Conservation (phyloP, 2,113 vertebrate species). For the Sardina pilchardus region DNA sequence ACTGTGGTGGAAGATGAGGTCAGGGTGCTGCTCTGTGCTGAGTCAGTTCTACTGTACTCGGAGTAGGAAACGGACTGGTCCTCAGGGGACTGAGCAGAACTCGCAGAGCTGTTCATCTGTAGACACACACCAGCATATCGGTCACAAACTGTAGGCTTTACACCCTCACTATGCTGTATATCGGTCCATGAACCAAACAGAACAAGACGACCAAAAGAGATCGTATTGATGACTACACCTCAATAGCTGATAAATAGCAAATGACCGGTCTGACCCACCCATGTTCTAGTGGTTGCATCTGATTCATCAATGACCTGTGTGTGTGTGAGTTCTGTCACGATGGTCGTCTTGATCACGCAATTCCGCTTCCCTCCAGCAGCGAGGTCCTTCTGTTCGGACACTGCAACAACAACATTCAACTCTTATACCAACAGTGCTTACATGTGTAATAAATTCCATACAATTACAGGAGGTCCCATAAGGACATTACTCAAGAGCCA, state of each 20-base stretch:
- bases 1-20: slow-evolving; percentile 57
- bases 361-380: slow-evolving; percentile 59
- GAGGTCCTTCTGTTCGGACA: slow-evolving; percentile 38
- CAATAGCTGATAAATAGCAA: background rate
- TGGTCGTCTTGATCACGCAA: slow-evolving; percentile 71
- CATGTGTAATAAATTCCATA: no score
- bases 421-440: background rate
- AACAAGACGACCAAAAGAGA: background rate
- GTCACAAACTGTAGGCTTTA: background rate
- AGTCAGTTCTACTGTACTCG: slow-evolving; percentile 28
- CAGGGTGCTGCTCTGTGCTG: slow-evolving; percentile 35
- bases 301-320: slow-evolving; percentile 43
- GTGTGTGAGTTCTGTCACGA: slow-evolving; percentile 72
- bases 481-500: background rate
- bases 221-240: background rate
- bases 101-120: slow-evolving; percentile 51
- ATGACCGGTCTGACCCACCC: slow-evolving; percentile 51
- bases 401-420: background rate
- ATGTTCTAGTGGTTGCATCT: slow-evolving; percentile 45
- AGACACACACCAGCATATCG: background rate
- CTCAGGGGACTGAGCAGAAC: slow-evolving; percentile 11
- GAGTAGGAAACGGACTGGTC: slow-evolving; percentile 45
- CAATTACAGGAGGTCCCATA: background rate
- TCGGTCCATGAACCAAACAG: no score
- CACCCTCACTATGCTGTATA: background rate